These are phyloP conservation scores for Hartigia nigra DNA, from an alignment of 2,888 invertebrate genomes.

Conservation along the genomic window DNA sequence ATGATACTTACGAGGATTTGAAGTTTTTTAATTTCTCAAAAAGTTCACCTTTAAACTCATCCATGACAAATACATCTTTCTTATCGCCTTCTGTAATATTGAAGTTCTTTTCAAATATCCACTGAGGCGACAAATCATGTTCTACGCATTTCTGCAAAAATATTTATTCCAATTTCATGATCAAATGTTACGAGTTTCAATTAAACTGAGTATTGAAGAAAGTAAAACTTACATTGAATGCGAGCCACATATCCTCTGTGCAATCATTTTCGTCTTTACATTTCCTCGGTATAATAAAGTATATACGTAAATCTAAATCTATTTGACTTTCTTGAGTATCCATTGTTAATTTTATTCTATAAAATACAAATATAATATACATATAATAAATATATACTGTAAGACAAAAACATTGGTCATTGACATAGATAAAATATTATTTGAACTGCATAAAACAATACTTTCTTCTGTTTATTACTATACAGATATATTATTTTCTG, in stretches of 20 bases:
- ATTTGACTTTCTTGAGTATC: conserved; percentile 40
- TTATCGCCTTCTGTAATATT: conserved; percentile 69
- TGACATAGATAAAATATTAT: neutral
- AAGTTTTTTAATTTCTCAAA: conserved; percentile 75
- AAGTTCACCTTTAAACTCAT: conserved; percentile 79
- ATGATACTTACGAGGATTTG: conserved; percentile 76
- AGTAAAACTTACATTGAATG: conserved; percentile 69
- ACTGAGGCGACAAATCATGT: conserved; percentile 72
- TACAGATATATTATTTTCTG: neutral
- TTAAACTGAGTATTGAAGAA: neutral
- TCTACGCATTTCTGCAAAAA: conserved; percentile 70
- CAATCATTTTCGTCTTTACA: conserved; percentile 69
- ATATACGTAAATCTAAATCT: conserved; percentile 46
- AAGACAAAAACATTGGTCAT: neutral
- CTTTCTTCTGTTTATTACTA: neutral
- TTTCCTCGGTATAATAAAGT: conserved; percentile 70
- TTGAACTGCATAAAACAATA: neutral
- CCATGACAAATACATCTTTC: conserved; percentile 82
- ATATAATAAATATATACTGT: neutral
- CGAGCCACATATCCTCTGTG: conserved; percentile 72
- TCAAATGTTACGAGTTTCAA: neutral
- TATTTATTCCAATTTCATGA: neutral
- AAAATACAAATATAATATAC: neutral
- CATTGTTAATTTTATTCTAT: conserved; percentile 27
- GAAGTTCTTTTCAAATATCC: conserved; percentile 75